Conservation (phyloP, 1,140 invertebrate species). For the Pissodes strobi region DNA sequence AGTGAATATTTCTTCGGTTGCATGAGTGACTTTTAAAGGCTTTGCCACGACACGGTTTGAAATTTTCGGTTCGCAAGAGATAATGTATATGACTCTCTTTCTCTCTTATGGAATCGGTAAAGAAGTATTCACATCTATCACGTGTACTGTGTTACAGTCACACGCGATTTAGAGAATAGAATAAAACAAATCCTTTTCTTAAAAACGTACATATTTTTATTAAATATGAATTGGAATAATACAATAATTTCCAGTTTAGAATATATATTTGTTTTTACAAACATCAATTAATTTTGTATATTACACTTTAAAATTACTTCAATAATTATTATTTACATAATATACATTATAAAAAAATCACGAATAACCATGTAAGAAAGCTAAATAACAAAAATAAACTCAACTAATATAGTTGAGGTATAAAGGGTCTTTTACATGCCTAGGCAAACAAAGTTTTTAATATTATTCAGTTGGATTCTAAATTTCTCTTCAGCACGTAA, state of each 20-base stretch:
- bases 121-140: too few relatives aligned
- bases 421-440: slow-evolving; percentile 16
- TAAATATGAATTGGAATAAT: slow-evolving; percentile 43
- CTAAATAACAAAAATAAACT: slow-evolving; percentile 44
- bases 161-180: too few relatives aligned
- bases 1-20: too few relatives aligned
- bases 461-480: too few relatives aligned
- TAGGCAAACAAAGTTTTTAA: too few relatives aligned
- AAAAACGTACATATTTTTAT: slow-evolving; percentile 35
- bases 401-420: slow-evolving; percentile 51
- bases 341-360: slow-evolving; percentile 51
- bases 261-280: slow-evolving; percentile 46
- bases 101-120: too few relatives aligned
- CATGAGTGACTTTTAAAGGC: too few relatives aligned
- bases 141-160: too few relatives aligned
- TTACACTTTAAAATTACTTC: slow-evolving; percentile 44
- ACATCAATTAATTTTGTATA: slow-evolving; percentile 43
- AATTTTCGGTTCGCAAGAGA: too few relatives aligned
- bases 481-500: neutral
- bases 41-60: too few relatives aligned
- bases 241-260: slow-evolving; percentile 43
- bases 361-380: slow-evolving; percentile 40
- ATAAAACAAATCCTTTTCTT: slow-evolving; percentile 5
- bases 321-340: slow-evolving; percentile 50
- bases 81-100: too few relatives aligned